These are phyloP conservation scores for Nesoenas mayeri DNA, from an alignment of 2,113 vertebrate species.

Conservation along the genomic window DNA sequence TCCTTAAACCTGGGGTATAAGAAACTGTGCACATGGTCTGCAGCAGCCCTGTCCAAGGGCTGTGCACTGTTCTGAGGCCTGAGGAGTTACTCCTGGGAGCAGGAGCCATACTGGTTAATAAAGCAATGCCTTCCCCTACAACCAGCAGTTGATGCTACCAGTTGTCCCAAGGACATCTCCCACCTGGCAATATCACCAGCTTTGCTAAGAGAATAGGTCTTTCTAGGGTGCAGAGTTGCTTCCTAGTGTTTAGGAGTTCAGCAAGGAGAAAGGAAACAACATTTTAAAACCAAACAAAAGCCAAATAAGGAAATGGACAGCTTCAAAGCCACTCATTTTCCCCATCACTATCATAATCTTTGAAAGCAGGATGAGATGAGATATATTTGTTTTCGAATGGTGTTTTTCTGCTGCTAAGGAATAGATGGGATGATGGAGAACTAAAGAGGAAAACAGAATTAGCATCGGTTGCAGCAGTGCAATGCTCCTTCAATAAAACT, in stretches of 20 bases:
- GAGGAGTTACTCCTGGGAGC: background rate
- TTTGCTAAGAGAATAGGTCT: background rate
- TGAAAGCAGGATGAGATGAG: background rate
- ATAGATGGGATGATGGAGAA: background rate
- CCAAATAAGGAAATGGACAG: background rate
- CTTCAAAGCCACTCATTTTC: background rate
- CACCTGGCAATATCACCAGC: background rate
- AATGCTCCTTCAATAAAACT: background rate
- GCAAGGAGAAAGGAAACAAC: background rate
- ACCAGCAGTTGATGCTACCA: background rate
- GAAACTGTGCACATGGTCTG: background rate
- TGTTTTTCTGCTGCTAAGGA: background rate
- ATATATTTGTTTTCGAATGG: background rate
- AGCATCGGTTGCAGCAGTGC: background rate
- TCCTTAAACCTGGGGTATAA: background rate
- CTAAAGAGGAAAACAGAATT: background rate
- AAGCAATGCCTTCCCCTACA: accelerated
- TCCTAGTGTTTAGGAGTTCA: background rate
- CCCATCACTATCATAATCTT: background rate
- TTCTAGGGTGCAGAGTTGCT: background rate
- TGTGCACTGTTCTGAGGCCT: background rate
- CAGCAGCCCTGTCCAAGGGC: background rate
- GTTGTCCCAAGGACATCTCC: background rate
- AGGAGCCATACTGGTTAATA: background rate
- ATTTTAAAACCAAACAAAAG: background rate